phyloP scores from a whole-genome alignment of 2,888 invertebrate species.

The Norana najaformis region DNA sequence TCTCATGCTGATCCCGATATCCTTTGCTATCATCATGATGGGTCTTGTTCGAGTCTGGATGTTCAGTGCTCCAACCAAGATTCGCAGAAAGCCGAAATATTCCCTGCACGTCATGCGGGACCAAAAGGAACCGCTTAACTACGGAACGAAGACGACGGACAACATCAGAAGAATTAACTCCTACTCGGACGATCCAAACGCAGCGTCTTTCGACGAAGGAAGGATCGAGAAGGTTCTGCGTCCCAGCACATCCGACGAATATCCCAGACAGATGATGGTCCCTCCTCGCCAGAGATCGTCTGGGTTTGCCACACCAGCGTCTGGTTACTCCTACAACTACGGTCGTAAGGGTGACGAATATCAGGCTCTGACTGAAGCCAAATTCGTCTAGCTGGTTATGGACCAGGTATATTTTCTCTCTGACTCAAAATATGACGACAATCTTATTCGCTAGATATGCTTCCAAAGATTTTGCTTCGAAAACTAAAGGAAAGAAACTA shows the following conservation, averaged over 20 bases:
- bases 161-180: neutral
- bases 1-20: slow-evolving; percentile 22
- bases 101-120: slow-evolving; percentile 27
- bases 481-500: too few species aligned
- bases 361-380: neutral
- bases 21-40: slow-evolving; percentile 19
- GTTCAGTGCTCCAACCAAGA: slow-evolving; percentile 14
- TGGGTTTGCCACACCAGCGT: neutral
- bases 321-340: neutral
- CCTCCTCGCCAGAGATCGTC: neutral
- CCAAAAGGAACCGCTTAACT: neutral
- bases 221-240: neutral
- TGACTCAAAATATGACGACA: too few species aligned
- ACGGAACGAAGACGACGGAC: neutral
- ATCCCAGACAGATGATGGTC: neutral
- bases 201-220: neutral
- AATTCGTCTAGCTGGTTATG: neutral
- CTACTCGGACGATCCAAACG: neutral
- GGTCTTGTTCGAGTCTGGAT: slow-evolving; percentile 27
- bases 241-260: neutral
- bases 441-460: too few species aligned
- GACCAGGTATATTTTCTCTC: neutral
- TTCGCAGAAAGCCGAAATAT: slow-evolving; percentile 16
- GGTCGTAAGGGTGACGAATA: neutral
- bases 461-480: neutral